Percentiles rank a stretch among this genome's conserved stretches.
Conservation (phyloP, 2,113 vertebrate genomes). For the Heptranchias perlo region DNA sequence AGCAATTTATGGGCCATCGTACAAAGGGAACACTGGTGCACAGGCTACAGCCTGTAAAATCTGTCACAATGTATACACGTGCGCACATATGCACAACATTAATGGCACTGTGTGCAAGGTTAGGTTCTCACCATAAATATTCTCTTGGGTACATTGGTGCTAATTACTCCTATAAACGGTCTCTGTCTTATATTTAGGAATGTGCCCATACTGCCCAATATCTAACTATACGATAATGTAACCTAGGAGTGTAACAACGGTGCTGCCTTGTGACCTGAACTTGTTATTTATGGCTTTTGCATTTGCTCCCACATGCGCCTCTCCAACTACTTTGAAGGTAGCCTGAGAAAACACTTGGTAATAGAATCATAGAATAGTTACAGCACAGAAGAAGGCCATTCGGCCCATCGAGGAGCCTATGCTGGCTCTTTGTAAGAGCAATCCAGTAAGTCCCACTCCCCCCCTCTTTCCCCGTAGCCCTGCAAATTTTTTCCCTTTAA, state of each 20-base stretch:
- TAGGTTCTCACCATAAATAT: background rate
- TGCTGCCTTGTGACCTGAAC: background rate
- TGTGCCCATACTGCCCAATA: background rate
- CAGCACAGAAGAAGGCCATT: no score
- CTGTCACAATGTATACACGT: background rate
- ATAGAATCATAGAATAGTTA: no score
- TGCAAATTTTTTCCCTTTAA: no score
- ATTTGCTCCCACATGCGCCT: background rate
- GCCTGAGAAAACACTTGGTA: background rate
- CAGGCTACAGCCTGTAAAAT: background rate
- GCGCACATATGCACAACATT: background rate
- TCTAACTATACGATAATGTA: background rate
- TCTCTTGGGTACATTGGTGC: background rate
- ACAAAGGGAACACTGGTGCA: background rate
- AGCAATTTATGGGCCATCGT: no score
- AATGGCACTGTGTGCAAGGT: background rate
- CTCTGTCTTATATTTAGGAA: background rate
- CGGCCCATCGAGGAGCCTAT: no score
- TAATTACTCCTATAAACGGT: background rate
- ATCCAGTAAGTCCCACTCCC: no score
- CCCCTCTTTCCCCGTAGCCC: no score
- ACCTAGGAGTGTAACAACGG: background rate
- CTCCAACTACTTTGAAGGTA: background rate
- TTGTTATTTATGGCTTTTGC: background rate
- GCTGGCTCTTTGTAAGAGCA: no score